A percentile compares a stretch with the other conserved stretches of the same genome.
Conservation (phyloP, 1,140 invertebrate genomes). For the Cepaea nemoralis region DNA sequence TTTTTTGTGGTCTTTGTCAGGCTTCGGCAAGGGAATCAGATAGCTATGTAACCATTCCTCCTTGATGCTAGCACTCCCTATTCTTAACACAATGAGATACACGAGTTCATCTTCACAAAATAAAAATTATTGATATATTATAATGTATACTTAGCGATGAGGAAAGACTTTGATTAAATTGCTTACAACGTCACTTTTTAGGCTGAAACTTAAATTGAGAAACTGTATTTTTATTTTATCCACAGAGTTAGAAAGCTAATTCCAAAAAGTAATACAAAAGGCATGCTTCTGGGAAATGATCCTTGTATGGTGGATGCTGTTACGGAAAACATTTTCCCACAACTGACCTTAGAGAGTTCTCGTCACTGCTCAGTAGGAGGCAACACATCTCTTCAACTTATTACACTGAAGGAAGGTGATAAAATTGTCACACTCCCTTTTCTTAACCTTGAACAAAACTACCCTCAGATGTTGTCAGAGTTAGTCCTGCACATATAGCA, state of each 20-base stretch:
- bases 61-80: no score
- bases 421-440: constrained; percentile 72
- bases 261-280: constrained; percentile 57
- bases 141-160: no score
- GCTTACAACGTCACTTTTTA: no score
- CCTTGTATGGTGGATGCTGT: constrained; percentile 73
- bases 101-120: no score
- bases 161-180: no score
- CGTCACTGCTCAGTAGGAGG: constrained; percentile 49
- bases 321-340: constrained; percentile 72
- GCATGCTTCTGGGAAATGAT: constrained; percentile 72
- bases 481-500: constrained; percentile 70
- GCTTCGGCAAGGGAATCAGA: no score
- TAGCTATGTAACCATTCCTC: no score
- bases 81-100: no score
- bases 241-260: constrained; percentile 49
- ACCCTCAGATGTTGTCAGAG: constrained; percentile 74
- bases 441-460: constrained; percentile 74
- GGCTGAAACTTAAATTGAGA: no score
- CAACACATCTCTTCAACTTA: constrained; percentile 65
- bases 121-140: no score
- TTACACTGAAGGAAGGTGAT: constrained; percentile 72
- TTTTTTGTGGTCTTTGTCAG: no score
- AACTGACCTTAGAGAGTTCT: constrained; percentile 66
- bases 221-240: not conserved